Evolutionary conservation across 2,888 invertebrate species (phyloP), one percentile per base, ranked within the genome.

Genomic region (Laspeyria flexula): DNA sequence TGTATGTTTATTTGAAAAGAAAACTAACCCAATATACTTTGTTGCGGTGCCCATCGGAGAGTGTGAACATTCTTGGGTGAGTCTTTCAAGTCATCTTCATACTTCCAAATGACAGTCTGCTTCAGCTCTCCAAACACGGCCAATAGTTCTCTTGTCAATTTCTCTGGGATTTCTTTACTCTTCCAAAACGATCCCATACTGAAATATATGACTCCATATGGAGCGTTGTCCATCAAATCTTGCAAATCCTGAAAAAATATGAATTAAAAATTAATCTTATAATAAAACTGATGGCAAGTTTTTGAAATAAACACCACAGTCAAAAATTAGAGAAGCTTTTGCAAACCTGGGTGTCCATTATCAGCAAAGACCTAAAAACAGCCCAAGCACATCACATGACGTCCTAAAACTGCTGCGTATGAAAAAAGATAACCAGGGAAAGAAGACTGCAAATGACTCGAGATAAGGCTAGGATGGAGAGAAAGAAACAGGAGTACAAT

Each of bases 71-170:
- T 89, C 1, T 70, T 63, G 0, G 89, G 86, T 1, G 81, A 38
- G 42, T 81, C 72, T 1, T 64, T 46, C 6, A 86, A 52, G 3
- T 77, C 71, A 10, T 70, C 77, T 50, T 89, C 89, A 30, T 82
- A 85, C 52, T 89, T 89, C 89, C 89, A 90, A 15, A 90, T 73
- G 0, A 90, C 78, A 0, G 79, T 82, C 47, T 87, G 80, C 38
- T 88, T 81, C 1, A 89, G 60, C 44, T 75, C 67, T 0, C 77
- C 71, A 40, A 88, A 85, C 40, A 82, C 55, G 12, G 79, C 64
- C 1, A 88, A 43, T 0, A 90, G 59, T 1, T 64, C 74, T 0
- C 55, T 53, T 0, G 73, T 75, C 41, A 87, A 42, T 9, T 68
- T 29, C 0, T 65, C 68, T 0, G 86, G 80, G 46, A 87, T 67